These are phyloP conservation scores for Acinonyx jubatus DNA, from an alignment of 2,113 vertebrate genomes.

Conservation along the genomic window DNA sequence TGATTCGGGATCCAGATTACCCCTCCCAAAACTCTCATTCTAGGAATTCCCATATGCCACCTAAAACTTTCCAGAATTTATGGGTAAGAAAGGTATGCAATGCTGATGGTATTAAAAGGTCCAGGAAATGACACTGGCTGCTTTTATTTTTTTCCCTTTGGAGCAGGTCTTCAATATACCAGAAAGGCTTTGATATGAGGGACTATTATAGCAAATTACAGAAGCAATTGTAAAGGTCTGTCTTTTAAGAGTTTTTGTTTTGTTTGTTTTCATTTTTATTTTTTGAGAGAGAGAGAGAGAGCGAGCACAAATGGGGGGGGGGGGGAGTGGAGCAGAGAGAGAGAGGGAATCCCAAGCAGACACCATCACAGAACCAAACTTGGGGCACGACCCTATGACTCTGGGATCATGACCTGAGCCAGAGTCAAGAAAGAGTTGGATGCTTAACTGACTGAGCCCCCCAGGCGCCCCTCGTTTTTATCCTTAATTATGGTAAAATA, in stretches of 20 bases:
- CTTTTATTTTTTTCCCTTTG: neutral
- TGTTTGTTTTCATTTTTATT: neutral
- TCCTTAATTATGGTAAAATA: neutral
- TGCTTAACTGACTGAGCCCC: no score
- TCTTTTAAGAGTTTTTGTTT: neutral
- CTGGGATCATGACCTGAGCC: no score
- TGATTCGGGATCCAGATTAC: neutral
- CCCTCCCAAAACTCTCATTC: neutral
- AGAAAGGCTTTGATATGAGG: neutral
- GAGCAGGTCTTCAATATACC: neutral
- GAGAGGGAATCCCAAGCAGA: no score
- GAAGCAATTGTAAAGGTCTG: neutral
- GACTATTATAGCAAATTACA: neutral
- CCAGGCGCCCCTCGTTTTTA: neutral
- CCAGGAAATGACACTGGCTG: neutral
- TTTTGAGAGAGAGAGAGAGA: no score
- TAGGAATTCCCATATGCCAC: neutral
- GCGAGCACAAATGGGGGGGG: no score
- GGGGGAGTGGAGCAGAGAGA: no score
- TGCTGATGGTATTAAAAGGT: neutral
- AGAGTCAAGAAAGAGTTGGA: no score
- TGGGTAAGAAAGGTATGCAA: neutral
- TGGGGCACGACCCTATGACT: no score
- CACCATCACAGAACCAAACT: no score
- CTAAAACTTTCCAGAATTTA: neutral